Evolutionary conservation across 2,888 invertebrate genomes (phyloP).

Genomic region (Odontothrips loti): DNA sequence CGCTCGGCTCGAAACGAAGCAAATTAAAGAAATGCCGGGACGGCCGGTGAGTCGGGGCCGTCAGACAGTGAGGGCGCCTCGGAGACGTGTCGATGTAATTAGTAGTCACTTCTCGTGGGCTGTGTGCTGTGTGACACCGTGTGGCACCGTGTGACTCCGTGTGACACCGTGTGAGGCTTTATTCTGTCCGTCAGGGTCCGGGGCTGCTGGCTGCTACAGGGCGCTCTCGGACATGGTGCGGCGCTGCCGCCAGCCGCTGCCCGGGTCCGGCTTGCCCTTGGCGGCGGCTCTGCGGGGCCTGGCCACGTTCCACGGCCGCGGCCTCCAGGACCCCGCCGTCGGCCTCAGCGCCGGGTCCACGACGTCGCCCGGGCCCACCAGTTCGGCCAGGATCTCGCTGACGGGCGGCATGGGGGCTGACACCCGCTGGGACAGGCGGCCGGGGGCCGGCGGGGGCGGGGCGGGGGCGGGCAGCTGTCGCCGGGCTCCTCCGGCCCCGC

Average conservation of each 20-base stretch:
- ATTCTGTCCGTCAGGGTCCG: no score
- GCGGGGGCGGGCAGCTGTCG: background rate
- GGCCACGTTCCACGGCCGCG: constrained; percentile 1
- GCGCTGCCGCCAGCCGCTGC: background rate
- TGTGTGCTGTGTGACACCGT: no score
- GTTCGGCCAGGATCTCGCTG: background rate
- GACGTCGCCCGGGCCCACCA: background rate
- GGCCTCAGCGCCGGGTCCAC: constrained; percentile 8
- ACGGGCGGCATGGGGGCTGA: background rate
- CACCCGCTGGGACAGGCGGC: background rate
- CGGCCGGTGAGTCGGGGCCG: background rate
- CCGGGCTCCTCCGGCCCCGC: background rate
- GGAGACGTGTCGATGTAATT: background rate
- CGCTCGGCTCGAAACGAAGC: background rate
- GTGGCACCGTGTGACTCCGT: no score
- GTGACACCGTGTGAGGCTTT: no score
- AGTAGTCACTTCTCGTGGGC: background rate
- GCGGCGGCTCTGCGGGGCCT: background rate
- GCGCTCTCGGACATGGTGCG: background rate
- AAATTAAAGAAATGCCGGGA: background rate
- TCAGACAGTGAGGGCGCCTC: background rate
- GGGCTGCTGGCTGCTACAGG: no score
- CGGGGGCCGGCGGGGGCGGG: background rate
- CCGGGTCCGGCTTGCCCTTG: background rate
- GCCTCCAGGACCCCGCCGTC: background rate